phyloP scores from a whole-genome alignment of 2,113 vertebrate species.

The Sisor rabdophorus region DNA sequence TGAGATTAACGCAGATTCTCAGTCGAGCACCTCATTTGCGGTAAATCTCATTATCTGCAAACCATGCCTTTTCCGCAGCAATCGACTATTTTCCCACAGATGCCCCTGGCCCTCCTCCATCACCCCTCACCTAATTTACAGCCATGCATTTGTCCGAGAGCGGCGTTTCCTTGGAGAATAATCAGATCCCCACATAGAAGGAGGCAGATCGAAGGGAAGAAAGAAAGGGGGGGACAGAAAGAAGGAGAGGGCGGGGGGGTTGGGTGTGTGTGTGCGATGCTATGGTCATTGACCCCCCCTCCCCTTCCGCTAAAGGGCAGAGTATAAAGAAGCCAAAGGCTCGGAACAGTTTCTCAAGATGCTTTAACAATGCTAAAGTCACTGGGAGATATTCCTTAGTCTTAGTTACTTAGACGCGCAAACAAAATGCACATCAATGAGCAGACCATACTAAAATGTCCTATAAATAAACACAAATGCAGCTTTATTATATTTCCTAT shows the following conservation, averaged over 20 bases:
- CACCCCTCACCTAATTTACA: slow-evolving; percentile 71
- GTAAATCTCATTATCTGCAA: slow-evolving; percentile 44
- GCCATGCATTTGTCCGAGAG: slow-evolving; percentile 66
- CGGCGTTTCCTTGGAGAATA: slow-evolving; percentile 74
- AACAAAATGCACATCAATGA: slow-evolving; percentile 17
- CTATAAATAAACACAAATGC: slow-evolving; percentile 59
- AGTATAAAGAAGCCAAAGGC: slow-evolving; percentile 62
- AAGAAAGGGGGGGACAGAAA: not conserved
- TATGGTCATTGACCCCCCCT: slow-evolving; percentile 65
- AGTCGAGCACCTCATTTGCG: slow-evolving; percentile 36
- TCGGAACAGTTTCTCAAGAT: slow-evolving; percentile 56
- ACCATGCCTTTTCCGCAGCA: slow-evolving; percentile 27
- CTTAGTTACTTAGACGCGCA: slow-evolving; percentile 39
- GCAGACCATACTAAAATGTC: slow-evolving; percentile 55
- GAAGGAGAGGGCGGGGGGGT: not conserved
- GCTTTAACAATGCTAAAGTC: slow-evolving; percentile 58
- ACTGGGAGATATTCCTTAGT: slow-evolving; percentile 49
- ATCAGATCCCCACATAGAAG: slow-evolving; percentile 73
- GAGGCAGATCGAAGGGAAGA: slow-evolving; percentile 36
- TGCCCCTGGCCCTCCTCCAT: slow-evolving; percentile 55
- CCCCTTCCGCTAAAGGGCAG: slow-evolving; percentile 63
- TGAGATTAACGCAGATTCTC: slow-evolving; percentile 37
- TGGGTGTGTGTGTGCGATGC: slow-evolving; percentile 57
- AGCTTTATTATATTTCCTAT: slow-evolving; percentile 49
- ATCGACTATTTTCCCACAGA: slow-evolving; percentile 60